A percentile compares a stretch with the other conserved stretches of the same genome.
These are phyloP conservation scores for Sebastiscus albofasciatus DNA, from an alignment of 2,797 vertebrate species.

Conservation along the genomic window DNA sequence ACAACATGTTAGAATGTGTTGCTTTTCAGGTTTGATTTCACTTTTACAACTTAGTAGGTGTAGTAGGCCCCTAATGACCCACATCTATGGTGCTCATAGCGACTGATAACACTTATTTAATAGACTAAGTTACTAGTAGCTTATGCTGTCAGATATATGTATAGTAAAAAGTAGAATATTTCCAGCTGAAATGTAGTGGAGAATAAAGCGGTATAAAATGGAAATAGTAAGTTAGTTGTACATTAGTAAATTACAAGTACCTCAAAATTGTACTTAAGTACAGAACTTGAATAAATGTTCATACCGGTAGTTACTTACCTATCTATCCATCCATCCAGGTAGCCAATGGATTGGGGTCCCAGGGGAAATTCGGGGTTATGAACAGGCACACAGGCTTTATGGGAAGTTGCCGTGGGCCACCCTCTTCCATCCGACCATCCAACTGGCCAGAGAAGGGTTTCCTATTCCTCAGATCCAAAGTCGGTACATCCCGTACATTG, in stretches of 20 bases:
- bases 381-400: constrained; percentile 86
- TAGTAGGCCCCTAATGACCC: background rate
- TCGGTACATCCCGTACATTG: constrained; percentile 28
- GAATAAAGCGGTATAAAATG: background rate
- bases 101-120: background rate
- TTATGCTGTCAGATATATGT: background rate
- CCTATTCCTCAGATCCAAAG: constrained; percentile 67
- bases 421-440: constrained; percentile 90
- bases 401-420: constrained; percentile 89
- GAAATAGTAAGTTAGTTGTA: background rate
- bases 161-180: too few relatives aligned
- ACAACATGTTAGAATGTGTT: too few relatives aligned
- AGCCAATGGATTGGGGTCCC: constrained; percentile 88
- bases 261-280: too few relatives aligned
- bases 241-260: too few relatives aligned
- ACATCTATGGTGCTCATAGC: background rate
- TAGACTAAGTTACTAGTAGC: background rate
- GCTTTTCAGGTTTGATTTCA: too few relatives aligned
- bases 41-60: background rate
- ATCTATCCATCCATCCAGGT: constrained; percentile 43
- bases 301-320: background rate
- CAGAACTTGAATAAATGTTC: background rate
- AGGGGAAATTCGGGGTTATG: constrained; percentile 92
- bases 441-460: constrained; percentile 89
- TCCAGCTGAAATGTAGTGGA: background rate